phyloP scores from a whole-genome alignment of 2,888 invertebrate genomes.

The Pogonocherus hispidulus region DNA sequence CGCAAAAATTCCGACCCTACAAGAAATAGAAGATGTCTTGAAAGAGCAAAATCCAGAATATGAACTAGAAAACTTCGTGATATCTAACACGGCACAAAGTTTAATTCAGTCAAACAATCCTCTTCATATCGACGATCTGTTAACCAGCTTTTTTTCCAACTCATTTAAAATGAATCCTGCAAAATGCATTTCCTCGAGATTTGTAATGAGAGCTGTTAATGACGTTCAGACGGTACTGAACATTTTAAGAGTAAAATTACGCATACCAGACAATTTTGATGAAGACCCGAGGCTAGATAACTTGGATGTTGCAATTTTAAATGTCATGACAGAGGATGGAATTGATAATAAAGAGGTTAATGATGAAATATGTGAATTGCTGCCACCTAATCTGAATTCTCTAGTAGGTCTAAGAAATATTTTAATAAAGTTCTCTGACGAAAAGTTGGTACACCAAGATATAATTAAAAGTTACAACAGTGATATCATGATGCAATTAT shows the following conservation, averaged over 20 bases:
- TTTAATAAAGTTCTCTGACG: constrained; percentile 49
- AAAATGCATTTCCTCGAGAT: constrained; percentile 13
- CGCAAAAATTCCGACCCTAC: constrained; percentile 39
- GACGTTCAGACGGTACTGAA: constrained; percentile 45
- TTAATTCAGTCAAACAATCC: not conserved
- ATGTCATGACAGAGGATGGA: constrained; percentile 28
- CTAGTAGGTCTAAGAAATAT: constrained; percentile 52
- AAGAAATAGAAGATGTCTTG: constrained; percentile 38
- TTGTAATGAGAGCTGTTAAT: constrained; percentile 42
- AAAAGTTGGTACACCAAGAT: constrained; percentile 4
- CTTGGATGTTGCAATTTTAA: constrained; percentile 52
- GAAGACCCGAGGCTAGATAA: constrained; percentile 47
- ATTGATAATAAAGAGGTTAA: not conserved
- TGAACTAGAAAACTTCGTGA: not conserved
- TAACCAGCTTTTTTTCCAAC: constrained; percentile 53
- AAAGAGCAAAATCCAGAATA: not conserved
- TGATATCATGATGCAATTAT: not conserved
- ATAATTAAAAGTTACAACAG: not conserved
- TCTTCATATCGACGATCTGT: constrained; percentile 47
- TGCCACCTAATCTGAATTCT: constrained; percentile 54
- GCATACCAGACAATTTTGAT: constrained; percentile 51
- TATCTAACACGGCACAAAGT: not conserved
- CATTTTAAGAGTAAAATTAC: constrained; percentile 47
- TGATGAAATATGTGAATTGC: constrained; percentile 24
- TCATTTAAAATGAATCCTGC: constrained; percentile 32